Base-by-base conservation (phyloP, 2,797 vertebrate species). In the Sebastolobus altivelis region DNA sequence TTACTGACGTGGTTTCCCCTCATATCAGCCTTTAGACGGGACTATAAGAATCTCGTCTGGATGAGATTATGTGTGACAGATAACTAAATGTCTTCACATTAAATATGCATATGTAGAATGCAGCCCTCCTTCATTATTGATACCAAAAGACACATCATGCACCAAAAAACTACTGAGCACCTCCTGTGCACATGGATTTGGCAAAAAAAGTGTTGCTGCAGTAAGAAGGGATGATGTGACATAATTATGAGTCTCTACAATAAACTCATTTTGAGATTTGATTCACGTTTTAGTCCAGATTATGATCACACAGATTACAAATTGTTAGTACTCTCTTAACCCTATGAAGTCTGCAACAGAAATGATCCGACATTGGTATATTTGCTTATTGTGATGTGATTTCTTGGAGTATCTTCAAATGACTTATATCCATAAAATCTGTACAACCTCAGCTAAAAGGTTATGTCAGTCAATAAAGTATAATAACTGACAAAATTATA, bases 51-150 rank as follows among this genome's bases (percentile, higher is more conserved):
- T 56, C 49, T 63, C 29, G 16, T 52, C 25, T 11, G 1, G 55
- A 75, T 80, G 31, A 59, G 70, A 85, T 74, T 31, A 29, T n/a
- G 72, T 80, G 27, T 75, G 70, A 75, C 71, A 76, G 52, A 75
- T 46, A 84, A 75, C 8, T 35, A 73, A 83, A 82, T 79, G 79
- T 72, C 72, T 78, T 55, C 33, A 16, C 71, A 86, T 87, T 79
- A 87, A 85, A 88, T 77, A 85, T 85, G 65, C 5, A 82, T 58
- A 67, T 20, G 76, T 69, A 72, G 54, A 85, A 77, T 40, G 63
- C 80, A 60, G 62, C 62, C 10, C 73, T 87, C 31, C 54, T 87
- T 77, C 73, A 88, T 81, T 80, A 88, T 82, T 85, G 43, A 88
- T 72, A 46, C 66, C 43, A 54, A 70, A 79, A 79, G 58, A 77